Evolutionary conservation across 2,113 vertebrate species (phyloP), one percentile per base, ranked within the genome.

Genomic region (Perca flavescens): DNA sequence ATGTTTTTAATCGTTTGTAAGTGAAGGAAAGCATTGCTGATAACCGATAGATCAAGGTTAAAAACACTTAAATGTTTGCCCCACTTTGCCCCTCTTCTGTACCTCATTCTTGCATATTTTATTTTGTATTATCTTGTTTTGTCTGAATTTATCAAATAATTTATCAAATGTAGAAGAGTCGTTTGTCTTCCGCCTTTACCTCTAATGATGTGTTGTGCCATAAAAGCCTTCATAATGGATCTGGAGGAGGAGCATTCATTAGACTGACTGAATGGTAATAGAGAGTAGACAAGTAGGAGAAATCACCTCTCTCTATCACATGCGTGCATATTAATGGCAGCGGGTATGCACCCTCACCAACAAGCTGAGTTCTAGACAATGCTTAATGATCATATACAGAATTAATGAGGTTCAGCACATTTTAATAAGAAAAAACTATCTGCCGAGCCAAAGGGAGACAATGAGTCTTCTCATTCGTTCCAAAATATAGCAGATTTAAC

Each of bases 381-480:
- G 21, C 82, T 40, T 89, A 92, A 93, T 91, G 89, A 82, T 88
- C 77, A 52, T 75, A 75, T 82, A 22, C 60, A 16, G 80, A 85
- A 77, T 89, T 90, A 94, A 94, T 93, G 88, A 90, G 84, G 68
- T 84, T 75, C 80, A 78, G 83, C 74, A 81, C 25, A 81, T 71
- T 76, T 87, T 78, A 86, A 70, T 80, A 63, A 82, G 65, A 82
- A 78, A 34, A 80, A 76, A 78, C 52, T 11, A 79, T 31, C 31
- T 53, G 47, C 56, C 58, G 81, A 77, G 46, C 75, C 79, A 84
- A 54, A 63, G 71, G 76, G 82, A 76, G 49, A 57, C 17, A 47
- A 49, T 79, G 22, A 40, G 0, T 49, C 5, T 0, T 11, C 22
- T 9, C 11, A n/a, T 7, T 61, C 13, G 1, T 40, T 36, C 15